These are phyloP conservation scores for Falco columbarius DNA, from an alignment of 2,797 vertebrate species.

Conservation along the genomic window DNA sequence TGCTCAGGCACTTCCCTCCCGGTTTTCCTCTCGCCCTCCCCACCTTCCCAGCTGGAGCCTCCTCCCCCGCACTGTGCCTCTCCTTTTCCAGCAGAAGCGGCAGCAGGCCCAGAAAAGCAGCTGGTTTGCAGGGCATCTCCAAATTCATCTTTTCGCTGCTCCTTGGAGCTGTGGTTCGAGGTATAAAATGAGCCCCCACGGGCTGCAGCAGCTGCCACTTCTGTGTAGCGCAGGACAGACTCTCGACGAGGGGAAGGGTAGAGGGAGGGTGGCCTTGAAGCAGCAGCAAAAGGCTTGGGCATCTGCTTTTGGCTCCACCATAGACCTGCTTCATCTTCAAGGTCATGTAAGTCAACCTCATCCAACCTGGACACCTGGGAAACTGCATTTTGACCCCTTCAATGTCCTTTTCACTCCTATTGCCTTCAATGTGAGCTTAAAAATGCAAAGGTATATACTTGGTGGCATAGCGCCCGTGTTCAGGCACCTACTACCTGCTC, in stretches of 20 bases:
- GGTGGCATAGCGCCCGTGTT: fast-evolving
- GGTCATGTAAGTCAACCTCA: background rate
- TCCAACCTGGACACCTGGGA: background rate
- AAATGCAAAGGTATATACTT: background rate
- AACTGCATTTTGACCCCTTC: background rate
- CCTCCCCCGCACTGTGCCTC: background rate
- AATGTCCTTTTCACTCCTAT: background rate
- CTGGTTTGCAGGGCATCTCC: background rate
- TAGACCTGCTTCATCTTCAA: background rate
- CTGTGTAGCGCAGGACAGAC: background rate
- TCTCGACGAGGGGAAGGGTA: background rate
- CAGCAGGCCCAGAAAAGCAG: constrained; percentile 14
- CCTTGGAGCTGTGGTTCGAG: background rate
- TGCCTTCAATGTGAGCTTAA: background rate
- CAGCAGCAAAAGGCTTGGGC: background rate
- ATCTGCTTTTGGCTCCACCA: background rate
- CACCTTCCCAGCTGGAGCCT: constrained; percentile 23
- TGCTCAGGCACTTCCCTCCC: constrained; percentile 50
- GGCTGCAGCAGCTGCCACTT: background rate
- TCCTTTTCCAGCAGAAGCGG: constrained; percentile 33
- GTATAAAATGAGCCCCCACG: background rate
- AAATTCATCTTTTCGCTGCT: background rate
- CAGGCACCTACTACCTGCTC: background rate
- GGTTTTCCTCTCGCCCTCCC: background rate
- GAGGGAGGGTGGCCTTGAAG: background rate